A percentile compares a stretch with the other conserved stretches of the same genome.
Conservation (phyloP, 2,888 invertebrate species). For the Eupithecia subfuscata region DNA sequence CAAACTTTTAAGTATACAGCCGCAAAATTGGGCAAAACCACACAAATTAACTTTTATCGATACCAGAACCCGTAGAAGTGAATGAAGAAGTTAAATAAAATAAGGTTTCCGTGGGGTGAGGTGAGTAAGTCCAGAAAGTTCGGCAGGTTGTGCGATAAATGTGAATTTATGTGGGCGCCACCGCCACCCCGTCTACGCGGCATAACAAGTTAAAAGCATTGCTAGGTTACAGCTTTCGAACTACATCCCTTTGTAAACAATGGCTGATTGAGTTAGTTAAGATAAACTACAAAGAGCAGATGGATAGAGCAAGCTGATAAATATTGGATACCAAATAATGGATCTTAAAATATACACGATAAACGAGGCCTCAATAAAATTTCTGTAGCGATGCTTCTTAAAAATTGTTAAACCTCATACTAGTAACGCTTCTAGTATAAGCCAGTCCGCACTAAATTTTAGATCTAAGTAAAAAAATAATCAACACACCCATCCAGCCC, state of each 20-base stretch:
- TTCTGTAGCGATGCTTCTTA: too few relatives aligned
- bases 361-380: background rate
- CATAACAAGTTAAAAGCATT: slow-evolving; percentile 67
- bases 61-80: slow-evolving; percentile 58
- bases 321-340: background rate
- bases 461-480: too few relatives aligned
- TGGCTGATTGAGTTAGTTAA: slow-evolving; percentile 9
- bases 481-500: too few relatives aligned
- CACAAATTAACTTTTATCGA: slow-evolving; percentile 66
- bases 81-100: slow-evolving; percentile 78
- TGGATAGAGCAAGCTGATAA: background rate
- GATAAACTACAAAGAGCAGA: slow-evolving; percentile 7
- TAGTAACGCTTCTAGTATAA: too few relatives aligned
- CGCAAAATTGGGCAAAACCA: slow-evolving; percentile 39
- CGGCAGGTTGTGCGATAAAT: slow-evolving; percentile 78
- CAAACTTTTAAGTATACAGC: slow-evolving; percentile 19
- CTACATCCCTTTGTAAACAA: slow-evolving; percentile 12
- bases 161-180: slow-evolving; percentile 76
- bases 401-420: too few relatives aligned
- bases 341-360: background rate
- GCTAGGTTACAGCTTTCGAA: slow-evolving; percentile 47
- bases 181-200: slow-evolving; percentile 47
- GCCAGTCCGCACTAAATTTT: too few relatives aligned
- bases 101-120: slow-evolving; percentile 68
- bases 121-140: slow-evolving; percentile 77